A percentile compares a stretch with the other conserved stretches of the same genome.
Conservation (phyloP, 2,888 invertebrate species). For the Conomelus anceps region DNA sequence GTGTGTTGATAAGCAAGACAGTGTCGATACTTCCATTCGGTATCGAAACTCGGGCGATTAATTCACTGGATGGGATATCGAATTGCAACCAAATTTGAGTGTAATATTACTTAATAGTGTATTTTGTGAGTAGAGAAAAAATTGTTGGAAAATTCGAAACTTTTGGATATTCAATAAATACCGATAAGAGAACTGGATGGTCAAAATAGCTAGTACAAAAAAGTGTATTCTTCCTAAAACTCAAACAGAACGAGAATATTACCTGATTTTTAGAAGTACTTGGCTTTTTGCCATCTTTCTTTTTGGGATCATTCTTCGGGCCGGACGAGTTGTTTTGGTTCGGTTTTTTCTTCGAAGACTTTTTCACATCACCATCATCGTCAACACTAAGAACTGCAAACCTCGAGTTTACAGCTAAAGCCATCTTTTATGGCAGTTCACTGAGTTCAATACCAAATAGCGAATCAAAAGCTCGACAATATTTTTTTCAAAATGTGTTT, state of each 20-base stretch:
- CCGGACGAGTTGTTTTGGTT: conserved; percentile 26
- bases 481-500: background rate
- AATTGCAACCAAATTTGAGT: no score
- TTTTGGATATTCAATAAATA: no score
- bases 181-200: no score
- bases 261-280: background rate
- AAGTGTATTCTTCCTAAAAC: no score
- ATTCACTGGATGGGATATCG: no score
- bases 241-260: background rate
- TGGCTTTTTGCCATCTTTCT: background rate
- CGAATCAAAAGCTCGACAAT: background rate
- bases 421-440: conserved; percentile 44
- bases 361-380: conserved; percentile 52
- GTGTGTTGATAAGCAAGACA: no score
- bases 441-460: background rate
- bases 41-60: no score
- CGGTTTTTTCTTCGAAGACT: conserved; percentile 34
- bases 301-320: background rate
- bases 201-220: no score
- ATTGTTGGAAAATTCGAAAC: no score
- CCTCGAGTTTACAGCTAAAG: conserved; percentile 61
- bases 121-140: no score
- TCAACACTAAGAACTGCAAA: conserved; percentile 68
- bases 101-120: no score
- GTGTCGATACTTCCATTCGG: no score